A percentile compares a stretch with the other conserved stretches of the same genome.
phyloP scores from a whole-genome alignment of 2,888 invertebrate species.

The Acronicta alni region DNA sequence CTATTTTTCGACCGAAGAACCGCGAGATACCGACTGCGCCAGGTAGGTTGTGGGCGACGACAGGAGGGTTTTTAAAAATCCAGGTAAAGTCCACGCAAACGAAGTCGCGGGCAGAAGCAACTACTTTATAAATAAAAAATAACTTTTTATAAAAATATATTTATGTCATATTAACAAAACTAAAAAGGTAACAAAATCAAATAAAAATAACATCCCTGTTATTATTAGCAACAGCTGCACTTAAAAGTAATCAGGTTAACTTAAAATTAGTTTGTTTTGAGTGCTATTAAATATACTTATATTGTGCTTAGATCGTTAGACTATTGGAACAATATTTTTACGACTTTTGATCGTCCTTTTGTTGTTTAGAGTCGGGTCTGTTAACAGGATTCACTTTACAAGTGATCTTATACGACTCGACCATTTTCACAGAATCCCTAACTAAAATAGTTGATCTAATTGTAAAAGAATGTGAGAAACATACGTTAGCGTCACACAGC shows the following conservation, averaged over 20 bases:
- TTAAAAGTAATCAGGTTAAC: conserved; percentile 61
- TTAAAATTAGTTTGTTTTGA: conserved; percentile 48
- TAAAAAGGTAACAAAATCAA: conserved; percentile 35
- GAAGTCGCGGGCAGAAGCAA: too few relatives aligned
- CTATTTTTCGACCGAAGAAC: too few relatives aligned
- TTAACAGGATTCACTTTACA: conserved; percentile 85
- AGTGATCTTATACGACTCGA: conserved; percentile 85
- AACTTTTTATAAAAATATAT: conserved; percentile 31
- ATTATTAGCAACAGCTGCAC: conserved; percentile 46
- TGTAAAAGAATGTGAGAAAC: conserved; percentile 82
- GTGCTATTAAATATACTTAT: conserved; percentile 24
- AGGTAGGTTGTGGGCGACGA: too few relatives aligned
- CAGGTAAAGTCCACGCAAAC: too few relatives aligned
- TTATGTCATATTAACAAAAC: conserved; percentile 44
- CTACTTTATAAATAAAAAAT: conserved; percentile 2
- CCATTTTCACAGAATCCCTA: conserved; percentile 82
- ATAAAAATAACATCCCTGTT: conserved; percentile 50
- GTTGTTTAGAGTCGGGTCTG: conserved; percentile 45
- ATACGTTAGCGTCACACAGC: conserved; percentile 76
- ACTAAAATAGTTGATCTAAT: conserved; percentile 82
- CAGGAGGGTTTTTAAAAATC: too few relatives aligned
- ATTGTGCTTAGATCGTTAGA: conserved; percentile 36
- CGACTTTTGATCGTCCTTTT: conserved; percentile 32
- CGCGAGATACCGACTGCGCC: too few relatives aligned
- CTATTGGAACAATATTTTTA: conserved; percentile 2